Evolutionary conservation across 2,888 invertebrate genomes (phyloP), one percentile per base, ranked within the genome.

Genomic region (Lumbricus terrestris): DNA sequence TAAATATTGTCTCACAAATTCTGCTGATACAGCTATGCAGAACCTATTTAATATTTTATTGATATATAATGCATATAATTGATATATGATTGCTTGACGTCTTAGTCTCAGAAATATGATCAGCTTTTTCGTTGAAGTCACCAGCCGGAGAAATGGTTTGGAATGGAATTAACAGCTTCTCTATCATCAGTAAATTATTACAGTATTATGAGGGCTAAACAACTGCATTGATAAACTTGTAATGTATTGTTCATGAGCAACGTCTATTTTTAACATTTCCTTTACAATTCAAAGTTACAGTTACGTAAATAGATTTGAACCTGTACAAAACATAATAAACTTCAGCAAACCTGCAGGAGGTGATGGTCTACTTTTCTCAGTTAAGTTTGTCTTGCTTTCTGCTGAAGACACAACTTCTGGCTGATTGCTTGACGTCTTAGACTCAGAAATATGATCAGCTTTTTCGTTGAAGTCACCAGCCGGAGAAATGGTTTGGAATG

Each of bases 281-380:
- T n/a, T 69, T n/a, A 0, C n/a, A n/a, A 3, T n/a, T 69, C n/a
- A n/a, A n/a, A 69, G 69, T 69, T 69, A 69, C 8, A 69, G 69
- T 69, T n/a, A n/a, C 11, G 29, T 69, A 11, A n/a, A 69, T 69
- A 47, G 47, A 47, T 47, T 40, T 5, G 47, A 20, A 69, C n/a
- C n/a, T n/a, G 69, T 8, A 69, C 8, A n/a, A 4, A 69, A 69
- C 29, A 69, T 69, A 69, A 2, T 69, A 69, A 69, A 69, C 13
- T 69, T 69, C 69, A 69, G n/a, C 69, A 69, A 69, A 69, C 69
- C 69, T 69, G 69, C 69, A 69, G 69, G n/a, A 69, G 69, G 69
- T 11, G 69, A 29, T 69, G 29, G 69, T n/a, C 69, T 69, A 11
- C n/a, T 69, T 29, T n/a, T 69, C 69, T 69, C 69, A 69, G 29